A percentile compares a stretch with the other conserved stretches of the same genome.
Conservation (phyloP, 2,797 vertebrate genomes). For the Onychomys torridus region DNA sequence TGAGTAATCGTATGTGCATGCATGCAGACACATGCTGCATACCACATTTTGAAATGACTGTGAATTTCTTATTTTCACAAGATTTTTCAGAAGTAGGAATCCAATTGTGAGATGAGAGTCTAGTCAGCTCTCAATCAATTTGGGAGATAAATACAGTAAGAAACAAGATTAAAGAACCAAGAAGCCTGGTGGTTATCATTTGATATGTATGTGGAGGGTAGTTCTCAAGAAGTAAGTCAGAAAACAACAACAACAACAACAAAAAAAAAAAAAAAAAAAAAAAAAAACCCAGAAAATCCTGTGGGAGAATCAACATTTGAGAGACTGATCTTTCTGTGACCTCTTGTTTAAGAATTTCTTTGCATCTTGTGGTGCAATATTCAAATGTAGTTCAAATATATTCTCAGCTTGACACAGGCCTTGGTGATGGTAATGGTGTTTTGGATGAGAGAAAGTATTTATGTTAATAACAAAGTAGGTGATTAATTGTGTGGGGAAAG, state of each 20-base stretch:
- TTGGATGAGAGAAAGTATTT: neutral
- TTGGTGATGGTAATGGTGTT: neutral
- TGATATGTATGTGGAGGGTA: neutral
- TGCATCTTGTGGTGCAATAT: neutral
- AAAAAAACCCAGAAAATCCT: neutral
- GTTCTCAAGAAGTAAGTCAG: neutral
- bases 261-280: neutral
- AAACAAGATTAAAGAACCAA: neutral
- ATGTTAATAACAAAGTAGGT: neutral
- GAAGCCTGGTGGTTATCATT: neutral
- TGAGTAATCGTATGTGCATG: neutral
- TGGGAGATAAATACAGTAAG: neutral
- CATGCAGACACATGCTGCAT: neutral
- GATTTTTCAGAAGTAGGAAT: neutral
- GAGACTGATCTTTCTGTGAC: too few species aligned
- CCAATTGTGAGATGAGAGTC: neutral
- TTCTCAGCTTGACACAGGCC: neutral
- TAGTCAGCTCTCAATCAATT: neutral
- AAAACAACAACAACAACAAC: too few species aligned
- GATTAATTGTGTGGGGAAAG: neutral
- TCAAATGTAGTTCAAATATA: neutral
- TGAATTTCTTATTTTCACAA: neutral
- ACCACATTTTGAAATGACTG: neutral
- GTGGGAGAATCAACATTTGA: neutral
- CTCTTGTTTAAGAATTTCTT: neutral